phyloP scores from a whole-genome alignment of 2,888 invertebrate genomes.

The Ypsolopha sequella region DNA sequence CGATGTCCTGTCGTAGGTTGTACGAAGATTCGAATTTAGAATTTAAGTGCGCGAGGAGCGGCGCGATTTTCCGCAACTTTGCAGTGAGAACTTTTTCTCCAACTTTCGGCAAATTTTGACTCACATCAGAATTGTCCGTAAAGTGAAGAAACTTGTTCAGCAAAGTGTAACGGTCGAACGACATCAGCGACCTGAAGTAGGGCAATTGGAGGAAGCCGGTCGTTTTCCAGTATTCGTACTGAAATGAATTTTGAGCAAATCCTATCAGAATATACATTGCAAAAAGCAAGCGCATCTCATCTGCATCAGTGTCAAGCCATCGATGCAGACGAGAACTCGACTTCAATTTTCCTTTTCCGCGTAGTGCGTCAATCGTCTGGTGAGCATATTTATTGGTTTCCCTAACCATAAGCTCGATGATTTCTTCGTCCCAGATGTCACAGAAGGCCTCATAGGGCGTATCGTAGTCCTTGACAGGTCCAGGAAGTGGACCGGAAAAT shows the following conservation, averaged over 20 bases:
- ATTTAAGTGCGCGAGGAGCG: background rate
- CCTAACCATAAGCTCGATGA: constrained; percentile 13
- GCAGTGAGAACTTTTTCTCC: constrained; percentile 6
- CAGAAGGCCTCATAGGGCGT: constrained; percentile 14
- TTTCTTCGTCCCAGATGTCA: constrained; percentile 12
- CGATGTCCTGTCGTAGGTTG: constrained; percentile 5
- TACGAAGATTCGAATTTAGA: background rate
- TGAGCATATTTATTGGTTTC: constrained; percentile 17
- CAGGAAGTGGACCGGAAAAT: constrained; percentile 15
- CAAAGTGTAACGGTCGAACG: constrained; percentile 11
- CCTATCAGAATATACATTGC: constrained; percentile 15
- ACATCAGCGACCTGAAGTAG: constrained; percentile 10
- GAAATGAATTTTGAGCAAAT: constrained; percentile 8
- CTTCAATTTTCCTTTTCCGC: constrained; percentile 4
- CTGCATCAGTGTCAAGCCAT: constrained; percentile 12
- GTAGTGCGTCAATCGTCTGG: constrained; percentile 11
- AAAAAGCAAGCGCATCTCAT: constrained; percentile 14
- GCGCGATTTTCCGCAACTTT: constrained; percentile 8
- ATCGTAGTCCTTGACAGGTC: constrained; percentile 12
- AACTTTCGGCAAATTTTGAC: constrained; percentile 1
- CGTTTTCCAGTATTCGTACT: constrained; percentile 12
- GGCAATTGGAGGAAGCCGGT: constrained; percentile 8
- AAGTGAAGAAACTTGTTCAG: constrained; percentile 15
- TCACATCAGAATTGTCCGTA: constrained; percentile 8
- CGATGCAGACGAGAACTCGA: constrained; percentile 9